Conservation (phyloP, 2,113 vertebrate genomes). For the Nyctereutes procyonoides region DNA sequence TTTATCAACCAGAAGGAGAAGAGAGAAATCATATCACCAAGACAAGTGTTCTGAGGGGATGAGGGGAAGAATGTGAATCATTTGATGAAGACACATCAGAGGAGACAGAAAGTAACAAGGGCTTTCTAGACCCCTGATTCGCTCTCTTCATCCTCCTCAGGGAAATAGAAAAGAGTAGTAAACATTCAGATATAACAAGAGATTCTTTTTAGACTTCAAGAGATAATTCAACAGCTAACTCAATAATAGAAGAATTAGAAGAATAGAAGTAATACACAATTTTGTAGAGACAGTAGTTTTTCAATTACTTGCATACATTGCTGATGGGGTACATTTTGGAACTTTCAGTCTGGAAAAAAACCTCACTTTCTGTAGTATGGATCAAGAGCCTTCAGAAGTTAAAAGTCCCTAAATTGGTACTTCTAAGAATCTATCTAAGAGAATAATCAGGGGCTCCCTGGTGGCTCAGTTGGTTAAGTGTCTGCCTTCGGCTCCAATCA, state of each 20-base stretch:
- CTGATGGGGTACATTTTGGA: not conserved
- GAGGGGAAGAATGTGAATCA: not conserved
- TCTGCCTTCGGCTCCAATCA: too few species aligned
- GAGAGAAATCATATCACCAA: not conserved
- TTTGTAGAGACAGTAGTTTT: not conserved
- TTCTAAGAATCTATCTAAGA: not conserved
- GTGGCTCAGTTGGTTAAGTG: too few species aligned
- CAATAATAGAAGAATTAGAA: not conserved
- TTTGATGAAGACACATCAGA: not conserved
- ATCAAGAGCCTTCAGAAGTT: slow-evolving; percentile 8
- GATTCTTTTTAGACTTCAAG: not conserved
- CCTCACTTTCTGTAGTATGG: not conserved
- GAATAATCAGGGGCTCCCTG: not conserved
- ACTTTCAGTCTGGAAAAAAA: not conserved
- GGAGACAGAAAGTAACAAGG: not conserved
- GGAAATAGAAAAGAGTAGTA: not conserved
- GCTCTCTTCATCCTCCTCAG: not conserved
- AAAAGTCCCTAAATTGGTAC: not conserved
- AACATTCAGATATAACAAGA: not conserved
- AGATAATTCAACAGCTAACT: not conserved
- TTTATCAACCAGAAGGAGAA: slow-evolving; percentile 30
- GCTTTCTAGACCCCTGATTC: not conserved
- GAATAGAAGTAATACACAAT: not conserved
- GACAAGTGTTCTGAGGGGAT: not conserved
- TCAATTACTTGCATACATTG: not conserved